Conservation (phyloP, 2,113 vertebrate species). For the Willisornis vidua region DNA sequence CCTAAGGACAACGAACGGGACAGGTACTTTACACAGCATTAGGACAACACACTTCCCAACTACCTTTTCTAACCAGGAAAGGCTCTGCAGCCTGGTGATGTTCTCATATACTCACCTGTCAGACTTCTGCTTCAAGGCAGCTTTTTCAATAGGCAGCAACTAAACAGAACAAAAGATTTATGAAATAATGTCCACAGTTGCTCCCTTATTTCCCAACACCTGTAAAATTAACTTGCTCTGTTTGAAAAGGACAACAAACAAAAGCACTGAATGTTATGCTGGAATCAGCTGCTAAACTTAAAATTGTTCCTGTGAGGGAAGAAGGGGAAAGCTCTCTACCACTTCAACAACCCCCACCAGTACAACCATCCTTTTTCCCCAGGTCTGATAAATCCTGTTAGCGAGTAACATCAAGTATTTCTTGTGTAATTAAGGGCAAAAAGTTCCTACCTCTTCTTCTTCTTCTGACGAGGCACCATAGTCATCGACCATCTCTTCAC, state of each 20-base stretch:
- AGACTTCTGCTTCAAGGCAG: constrained; percentile 84
- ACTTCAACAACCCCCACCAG: too few relatives aligned
- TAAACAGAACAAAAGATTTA: constrained; percentile 53
- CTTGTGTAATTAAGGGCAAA: neutral
- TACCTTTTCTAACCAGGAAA: neutral
- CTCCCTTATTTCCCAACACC: neutral
- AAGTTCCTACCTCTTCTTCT: constrained; percentile 62
- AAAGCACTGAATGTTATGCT: rapidly evolving
- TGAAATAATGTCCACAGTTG: neutral
- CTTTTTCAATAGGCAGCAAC: constrained; percentile 93
- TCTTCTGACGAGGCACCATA: constrained; percentile 76
- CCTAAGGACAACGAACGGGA: constrained; percentile 2
- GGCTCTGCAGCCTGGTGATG: rapidly evolving
- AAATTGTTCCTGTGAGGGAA: neutral
- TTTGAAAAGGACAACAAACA: neutral
- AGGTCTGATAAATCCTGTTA: neutral
- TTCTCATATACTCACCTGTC: constrained; percentile 42
- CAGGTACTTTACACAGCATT: neutral
- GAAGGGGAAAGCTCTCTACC: neutral
- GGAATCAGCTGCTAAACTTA: neutral
- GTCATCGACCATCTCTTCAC: constrained; percentile 87
- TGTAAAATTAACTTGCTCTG: neutral
- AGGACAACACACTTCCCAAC: neutral
- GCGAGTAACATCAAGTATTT: neutral
- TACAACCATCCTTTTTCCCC: neutral